These are phyloP conservation scores for Pelecanoides urinatrix DNA, from an alignment of 2,113 vertebrate genomes.

Conservation along the genomic window DNA sequence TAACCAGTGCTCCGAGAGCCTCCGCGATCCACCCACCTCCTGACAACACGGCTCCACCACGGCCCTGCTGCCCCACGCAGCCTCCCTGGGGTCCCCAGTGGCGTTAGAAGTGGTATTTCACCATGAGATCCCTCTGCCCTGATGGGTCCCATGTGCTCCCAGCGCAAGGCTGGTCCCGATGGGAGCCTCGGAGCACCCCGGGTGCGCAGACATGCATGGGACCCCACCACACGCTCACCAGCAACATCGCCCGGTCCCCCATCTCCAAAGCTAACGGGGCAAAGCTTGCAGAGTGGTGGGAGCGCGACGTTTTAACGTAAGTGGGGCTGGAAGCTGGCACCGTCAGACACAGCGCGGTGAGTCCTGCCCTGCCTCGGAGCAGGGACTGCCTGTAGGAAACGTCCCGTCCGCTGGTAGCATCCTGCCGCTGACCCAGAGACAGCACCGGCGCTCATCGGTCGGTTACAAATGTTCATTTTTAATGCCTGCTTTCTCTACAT, in stretches of 20 bases:
- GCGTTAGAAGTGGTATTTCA: not conserved
- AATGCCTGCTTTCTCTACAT: not conserved
- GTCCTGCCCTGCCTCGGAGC: not conserved
- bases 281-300: not conserved
- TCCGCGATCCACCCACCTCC: not conserved
- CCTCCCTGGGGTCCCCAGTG: not conserved
- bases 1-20: not conserved
- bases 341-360: rapidly evolving
- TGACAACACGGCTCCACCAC: not conserved
- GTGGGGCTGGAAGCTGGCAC: not conserved
- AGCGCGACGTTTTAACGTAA: rapidly evolving
- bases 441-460: rapidly evolving
- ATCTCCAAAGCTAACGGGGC: not conserved
- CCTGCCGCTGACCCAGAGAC: not conserved
- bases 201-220: rapidly evolving
- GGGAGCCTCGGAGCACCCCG: not conserved
- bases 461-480: not conserved
- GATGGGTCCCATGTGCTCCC: not conserved
- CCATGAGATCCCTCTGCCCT: not conserved
- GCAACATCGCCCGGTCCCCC: not conserved
- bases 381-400: not conserved
- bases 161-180: rapidly evolving
- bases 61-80: not conserved
- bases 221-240: not conserved
- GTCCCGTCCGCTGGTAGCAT: rapidly evolving